These are phyloP conservation scores for Patella ulyssiponensis DNA, from an alignment of 2,888 invertebrate species.

Conservation along the genomic window DNA sequence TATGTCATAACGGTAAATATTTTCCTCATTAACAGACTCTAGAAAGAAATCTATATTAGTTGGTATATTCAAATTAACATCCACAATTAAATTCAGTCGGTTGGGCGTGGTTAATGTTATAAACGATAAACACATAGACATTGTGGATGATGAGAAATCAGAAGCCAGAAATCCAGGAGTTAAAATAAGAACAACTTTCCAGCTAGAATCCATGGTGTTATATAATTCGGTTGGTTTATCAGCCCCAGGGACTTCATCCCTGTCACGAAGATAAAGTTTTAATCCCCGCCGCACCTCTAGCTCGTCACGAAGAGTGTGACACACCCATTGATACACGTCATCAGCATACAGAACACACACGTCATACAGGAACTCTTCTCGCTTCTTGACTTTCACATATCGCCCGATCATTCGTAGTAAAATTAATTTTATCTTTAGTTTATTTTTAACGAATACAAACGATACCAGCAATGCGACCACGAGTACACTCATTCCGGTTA, in stretches of 20 bases:
- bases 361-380: background rate
- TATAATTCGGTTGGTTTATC: background rate
- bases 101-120: conserved; percentile 1
- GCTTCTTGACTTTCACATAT: background rate
- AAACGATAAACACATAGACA: background rate
- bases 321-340: background rate
- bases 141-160: background rate
- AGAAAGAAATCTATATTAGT: background rate
- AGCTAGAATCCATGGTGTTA: background rate
- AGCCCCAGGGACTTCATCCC: background rate
- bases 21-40: background rate
- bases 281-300: background rate
- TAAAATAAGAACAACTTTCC: background rate
- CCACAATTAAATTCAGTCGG: background rate
- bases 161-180: background rate
- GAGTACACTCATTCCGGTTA: background rate
- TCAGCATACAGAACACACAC: background rate
- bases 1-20: background rate
- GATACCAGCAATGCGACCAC: background rate
- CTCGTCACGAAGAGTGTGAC: background rate
- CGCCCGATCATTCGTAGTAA: background rate
- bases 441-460: background rate
- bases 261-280: background rate
- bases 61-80: background rate
- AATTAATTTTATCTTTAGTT: background rate